Evolutionary conservation across 1,140 invertebrate genomes (phyloP), one percentile per base, ranked within the genome.

Genomic region (Zophobas atratus): DNA sequence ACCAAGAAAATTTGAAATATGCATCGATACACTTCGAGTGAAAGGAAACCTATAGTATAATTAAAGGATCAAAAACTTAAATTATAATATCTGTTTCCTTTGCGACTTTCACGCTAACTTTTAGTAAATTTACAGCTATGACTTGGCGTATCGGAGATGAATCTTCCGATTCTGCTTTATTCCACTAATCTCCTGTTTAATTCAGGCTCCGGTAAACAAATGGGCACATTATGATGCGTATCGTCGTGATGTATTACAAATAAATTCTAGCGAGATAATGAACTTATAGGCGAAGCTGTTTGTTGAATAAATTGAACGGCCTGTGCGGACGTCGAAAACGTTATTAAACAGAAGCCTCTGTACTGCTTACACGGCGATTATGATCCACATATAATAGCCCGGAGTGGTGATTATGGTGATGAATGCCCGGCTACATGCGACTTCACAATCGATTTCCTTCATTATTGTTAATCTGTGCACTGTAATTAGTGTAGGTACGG

Each of bases 271-370:
- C 38, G 2, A 67, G 60, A 67, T 67, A 67, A 67, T 67, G 39
- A 67, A 67, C 60, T 67, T 67, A 41, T 67, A 67, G 60, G 2
- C 38, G 38, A 55, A 32, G 71, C 39, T 55, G 56, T 73, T 73
- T 73, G 71, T 73, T 55, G 71, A 53, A 73, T 73, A 73, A 73
- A 73, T 73, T 55, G 71, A 73, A 48, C 36, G 6, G 48, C 34
- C 48, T 51, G 46, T 72, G n/a, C 32, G 70, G 38, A 53, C n/a
- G 55, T 53, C 48, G 39, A 55, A 53, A 56, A 73, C 49, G 71
- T 55, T 73, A 73, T 73, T 73, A 73, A 73, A 73, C 71, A 56
- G 71, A 73, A 73, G 71, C 71, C 55, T 67, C 5, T 38, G 38
- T 67, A 39, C 38, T 67, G 60, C 49, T 73, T 56, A 73, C 71